Evolutionary conservation across 2,888 invertebrate genomes (phyloP).

Genomic region (Cyaniris semiargus): DNA sequence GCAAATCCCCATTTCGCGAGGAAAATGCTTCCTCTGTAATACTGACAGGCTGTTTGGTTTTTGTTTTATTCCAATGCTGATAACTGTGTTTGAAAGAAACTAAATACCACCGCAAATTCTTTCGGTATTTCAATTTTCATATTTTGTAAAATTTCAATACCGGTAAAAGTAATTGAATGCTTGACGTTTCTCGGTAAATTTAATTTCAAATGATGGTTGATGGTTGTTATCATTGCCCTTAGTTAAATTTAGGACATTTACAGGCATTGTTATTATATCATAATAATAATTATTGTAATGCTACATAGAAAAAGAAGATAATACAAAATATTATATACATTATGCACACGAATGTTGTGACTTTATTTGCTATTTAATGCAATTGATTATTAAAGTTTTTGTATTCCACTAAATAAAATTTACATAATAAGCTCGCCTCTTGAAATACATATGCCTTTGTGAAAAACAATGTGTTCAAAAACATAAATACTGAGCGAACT

Average conservation of each 20-base stretch:
- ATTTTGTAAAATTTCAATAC: neutral
- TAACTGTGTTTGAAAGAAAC: neutral
- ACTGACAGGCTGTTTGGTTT: conserved; percentile 10
- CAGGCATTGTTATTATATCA: too few species aligned
- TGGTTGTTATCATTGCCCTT: neutral
- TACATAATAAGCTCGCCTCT: conserved; percentile 1
- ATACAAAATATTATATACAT: too few species aligned
- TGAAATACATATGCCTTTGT: neutral
- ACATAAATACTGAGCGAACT: conserved; percentile 32
- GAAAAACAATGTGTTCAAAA: conserved; percentile 25
- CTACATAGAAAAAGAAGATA: too few species aligned
- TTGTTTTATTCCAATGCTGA: neutral
- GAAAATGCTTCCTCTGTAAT: conserved; percentile 13
- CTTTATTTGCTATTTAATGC: too few species aligned
- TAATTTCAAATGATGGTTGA: neutral
- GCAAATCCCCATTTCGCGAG: conserved; percentile 9
- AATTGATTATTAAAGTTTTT: too few species aligned
- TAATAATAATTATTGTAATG: too few species aligned
- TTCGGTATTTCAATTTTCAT: neutral
- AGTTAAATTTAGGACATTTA: too few species aligned
- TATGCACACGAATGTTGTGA: too few species aligned
- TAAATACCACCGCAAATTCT: neutral
- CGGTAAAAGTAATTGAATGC: neutral
- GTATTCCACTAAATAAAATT: neutral
- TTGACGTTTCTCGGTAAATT: neutral